Conservation (phyloP, 2,888 invertebrate genomes). For the Eretmocerus hayati region DNA sequence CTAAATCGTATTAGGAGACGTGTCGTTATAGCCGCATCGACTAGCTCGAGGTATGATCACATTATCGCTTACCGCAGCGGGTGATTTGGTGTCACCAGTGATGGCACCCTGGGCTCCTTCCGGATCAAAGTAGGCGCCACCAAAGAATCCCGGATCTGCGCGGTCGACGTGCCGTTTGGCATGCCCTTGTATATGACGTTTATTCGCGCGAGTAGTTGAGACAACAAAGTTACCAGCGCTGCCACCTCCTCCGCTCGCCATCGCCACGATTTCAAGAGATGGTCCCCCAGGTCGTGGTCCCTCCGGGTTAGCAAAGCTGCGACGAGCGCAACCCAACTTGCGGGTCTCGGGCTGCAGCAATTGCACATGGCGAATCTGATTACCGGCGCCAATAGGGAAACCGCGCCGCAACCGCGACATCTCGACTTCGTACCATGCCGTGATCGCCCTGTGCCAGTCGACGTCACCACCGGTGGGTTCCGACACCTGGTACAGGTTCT, state of each 20-base stretch:
- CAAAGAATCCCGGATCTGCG: background rate
- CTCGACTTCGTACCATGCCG: slow-evolving; percentile 40
- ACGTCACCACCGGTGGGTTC: slow-evolving; percentile 30
- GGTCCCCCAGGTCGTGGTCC: too few relatives aligned
- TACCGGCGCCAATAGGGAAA: background rate
- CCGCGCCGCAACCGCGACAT: slow-evolving; percentile 23
- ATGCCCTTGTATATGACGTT: too few relatives aligned
- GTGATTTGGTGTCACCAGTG: background rate
- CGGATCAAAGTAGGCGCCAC: background rate
- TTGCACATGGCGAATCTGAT: background rate
- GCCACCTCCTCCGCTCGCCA: too few relatives aligned
- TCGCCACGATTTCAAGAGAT: too few relatives aligned
- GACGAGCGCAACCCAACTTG: background rate
- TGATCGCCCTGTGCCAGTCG: slow-evolving; percentile 32
- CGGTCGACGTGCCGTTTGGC: too few relatives aligned
- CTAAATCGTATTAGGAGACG: too few relatives aligned
- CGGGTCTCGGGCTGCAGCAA: background rate
- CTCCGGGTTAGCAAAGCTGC: background rate
- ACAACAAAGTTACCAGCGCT: too few relatives aligned
- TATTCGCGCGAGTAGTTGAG: too few relatives aligned
- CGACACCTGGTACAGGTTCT: slow-evolving; percentile 34
- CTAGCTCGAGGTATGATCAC: too few relatives aligned
- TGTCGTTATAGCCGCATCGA: too few relatives aligned
- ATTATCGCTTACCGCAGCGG: too few relatives aligned
- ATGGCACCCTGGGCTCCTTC: background rate